phyloP scores from a whole-genome alignment of 1,140 invertebrate genomes.

The Araneus ventricosus region DNA sequence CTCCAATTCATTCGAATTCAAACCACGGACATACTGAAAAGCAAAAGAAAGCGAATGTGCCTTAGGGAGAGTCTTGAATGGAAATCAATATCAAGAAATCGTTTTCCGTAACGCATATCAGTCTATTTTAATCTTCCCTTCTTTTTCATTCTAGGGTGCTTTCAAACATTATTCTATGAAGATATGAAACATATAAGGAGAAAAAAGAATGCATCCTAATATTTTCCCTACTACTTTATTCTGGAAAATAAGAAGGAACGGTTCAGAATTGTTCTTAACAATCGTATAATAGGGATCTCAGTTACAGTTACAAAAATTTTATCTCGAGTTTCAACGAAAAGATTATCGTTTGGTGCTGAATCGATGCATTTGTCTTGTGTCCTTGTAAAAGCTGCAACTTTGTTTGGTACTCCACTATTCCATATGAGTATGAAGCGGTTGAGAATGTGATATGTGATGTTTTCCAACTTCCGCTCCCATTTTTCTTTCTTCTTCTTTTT shows the following conservation, averaged over 20 bases:
- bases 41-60: background rate
- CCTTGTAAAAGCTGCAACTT: too few species aligned
- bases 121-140: background rate
- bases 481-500: too few species aligned
- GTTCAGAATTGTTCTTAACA: background rate
- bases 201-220: too few species aligned
- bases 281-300: background rate
- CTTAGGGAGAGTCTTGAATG: background rate
- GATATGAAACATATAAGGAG: too few species aligned
- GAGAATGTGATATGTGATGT: too few species aligned
- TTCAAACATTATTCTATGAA: background rate
- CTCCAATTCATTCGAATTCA: conserved; percentile 4
- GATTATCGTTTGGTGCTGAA: conserved; percentile 1
- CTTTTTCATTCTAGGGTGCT: background rate
- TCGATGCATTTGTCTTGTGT: too few species aligned
- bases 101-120: background rate
- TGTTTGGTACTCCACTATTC: too few species aligned
- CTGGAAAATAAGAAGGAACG: too few species aligned
- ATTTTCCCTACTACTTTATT: too few species aligned
- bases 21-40: background rate
- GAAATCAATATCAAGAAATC: conserved; percentile 24
- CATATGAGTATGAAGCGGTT: too few species aligned
- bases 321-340: background rate
- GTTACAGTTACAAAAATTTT: conserved; percentile 4
- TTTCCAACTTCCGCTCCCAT: too few species aligned